Percentiles rank a stretch among this genome's conserved stretches.
These are phyloP conservation scores for Adelosebastes latens DNA, from an alignment of 2,797 vertebrate genomes.

Conservation along the genomic window DNA sequence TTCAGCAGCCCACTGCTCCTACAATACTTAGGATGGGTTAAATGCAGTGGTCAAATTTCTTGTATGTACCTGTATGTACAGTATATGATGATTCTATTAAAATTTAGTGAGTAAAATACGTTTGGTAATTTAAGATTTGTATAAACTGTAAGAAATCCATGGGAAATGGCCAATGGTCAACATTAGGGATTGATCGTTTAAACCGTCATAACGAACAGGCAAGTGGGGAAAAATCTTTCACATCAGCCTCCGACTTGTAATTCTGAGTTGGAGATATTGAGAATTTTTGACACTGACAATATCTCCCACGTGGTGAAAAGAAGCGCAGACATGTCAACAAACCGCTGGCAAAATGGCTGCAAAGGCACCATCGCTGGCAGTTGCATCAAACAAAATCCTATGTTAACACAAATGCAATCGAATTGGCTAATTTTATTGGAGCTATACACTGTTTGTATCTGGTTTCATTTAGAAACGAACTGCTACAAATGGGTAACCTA, in stretches of 20 bases:
- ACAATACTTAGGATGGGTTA: too few relatives aligned
- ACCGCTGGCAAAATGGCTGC: background rate
- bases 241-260: background rate
- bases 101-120: too few relatives aligned
- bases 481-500: background rate
- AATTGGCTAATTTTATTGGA: background rate
- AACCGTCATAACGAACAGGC: background rate
- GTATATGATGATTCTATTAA: too few relatives aligned
- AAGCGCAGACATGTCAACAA: background rate
- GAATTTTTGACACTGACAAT: background rate
- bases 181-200: background rate
- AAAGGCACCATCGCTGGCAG: background rate
- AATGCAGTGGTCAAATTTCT: too few relatives aligned
- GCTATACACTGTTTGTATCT: background rate
- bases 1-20: too few relatives aligned
- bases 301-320: background rate
- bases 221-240: background rate
- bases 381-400: background rate
- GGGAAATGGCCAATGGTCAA: background rate
- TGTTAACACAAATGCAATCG: background rate
- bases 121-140: background rate
- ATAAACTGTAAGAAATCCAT: background rate
- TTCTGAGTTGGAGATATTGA: background rate
- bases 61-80: too few relatives aligned
- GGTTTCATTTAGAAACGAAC: background rate